Evolutionary conservation across 2,113 vertebrate genomes (phyloP), one percentile per base, ranked within the genome.

Genomic region (Hippocampus zosterae): DNA sequence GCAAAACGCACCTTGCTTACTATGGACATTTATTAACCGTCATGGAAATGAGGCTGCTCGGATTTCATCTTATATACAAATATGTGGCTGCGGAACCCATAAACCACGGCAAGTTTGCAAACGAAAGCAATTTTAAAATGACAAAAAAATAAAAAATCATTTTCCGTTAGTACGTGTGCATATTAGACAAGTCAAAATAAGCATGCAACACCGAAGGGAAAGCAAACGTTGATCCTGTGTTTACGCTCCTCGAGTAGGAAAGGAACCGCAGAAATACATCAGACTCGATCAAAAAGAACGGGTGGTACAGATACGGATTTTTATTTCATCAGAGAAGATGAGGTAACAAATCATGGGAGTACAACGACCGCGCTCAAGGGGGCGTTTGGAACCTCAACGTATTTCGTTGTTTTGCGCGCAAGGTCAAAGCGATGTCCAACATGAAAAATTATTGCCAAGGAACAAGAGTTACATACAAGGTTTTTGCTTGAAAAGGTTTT

Each of bases 111-210:
- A 12, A 29, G 57, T 57, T 68, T 82, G 77, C 70, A 79, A 84
- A 75, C 59, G 10, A 41, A 41, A 56, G 75, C 66, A 68, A 78
- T 70, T 66, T 63, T 64, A 70, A 56, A 86, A 80, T 79, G 46
- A 83, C 79, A 80, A 68, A 65, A 84, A 80, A 80, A 68, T 62
- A 84, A 75, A 76, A 76, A 76, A 77, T 64, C 68, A 70, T 72
- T 81, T 69, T 76, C 74, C 81, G 82, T 88, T 80, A 86, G 80
- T 82, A 76, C 29, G 79, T 68, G 78, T 71, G 27, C 44, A 80
- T 29, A 68, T 67, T 50, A 67, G 70, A 84, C 70, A 79, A 75
- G 76, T 81, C 65, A 82, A 82, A 76, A 82, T 78, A 79, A 73
- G 80, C 63, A 78, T 85, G 84, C 85, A 87, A 88, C 85, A 79